phyloP scores from a whole-genome alignment of 2,113 vertebrate species.

The Hymenochirus boettgeri region DNA sequence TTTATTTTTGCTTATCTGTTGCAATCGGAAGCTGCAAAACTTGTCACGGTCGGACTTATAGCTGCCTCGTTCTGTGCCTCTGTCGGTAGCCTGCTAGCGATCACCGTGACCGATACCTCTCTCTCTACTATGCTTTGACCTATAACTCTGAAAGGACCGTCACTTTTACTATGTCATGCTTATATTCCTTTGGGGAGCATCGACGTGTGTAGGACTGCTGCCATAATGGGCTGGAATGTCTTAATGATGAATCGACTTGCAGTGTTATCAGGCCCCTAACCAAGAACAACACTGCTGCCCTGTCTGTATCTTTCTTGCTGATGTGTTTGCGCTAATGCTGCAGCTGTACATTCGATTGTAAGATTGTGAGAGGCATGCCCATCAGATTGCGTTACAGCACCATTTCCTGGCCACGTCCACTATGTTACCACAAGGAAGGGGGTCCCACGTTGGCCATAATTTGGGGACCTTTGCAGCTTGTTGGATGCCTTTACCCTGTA shows the following conservation, averaged over 20 bases:
- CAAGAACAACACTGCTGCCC: slow-evolving; percentile 90
- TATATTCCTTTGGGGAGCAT: slow-evolving; percentile 88
- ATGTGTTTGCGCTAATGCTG: slow-evolving; percentile 97
- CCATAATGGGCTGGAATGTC: slow-evolving; percentile 93
- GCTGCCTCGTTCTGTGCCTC: slow-evolving; percentile 97
- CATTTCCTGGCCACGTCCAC: slow-evolving; percentile 97
- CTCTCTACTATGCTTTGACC: slow-evolving; percentile 93
- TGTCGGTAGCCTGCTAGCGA: slow-evolving; percentile 93
- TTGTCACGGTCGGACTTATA: slow-evolving; percentile 89
- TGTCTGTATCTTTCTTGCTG: slow-evolving; percentile 90
- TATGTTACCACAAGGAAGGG: slow-evolving; percentile 94
- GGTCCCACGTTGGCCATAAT: slow-evolving; percentile 94
- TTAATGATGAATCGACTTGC: slow-evolving; percentile 86
- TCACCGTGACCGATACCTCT: slow-evolving; percentile 97
- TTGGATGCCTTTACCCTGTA: slow-evolving; percentile 98
- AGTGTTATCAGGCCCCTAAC: slow-evolving; percentile 95
- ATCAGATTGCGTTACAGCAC: slow-evolving; percentile 96
- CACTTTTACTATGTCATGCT: slow-evolving; percentile 96
- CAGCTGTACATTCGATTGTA: slow-evolving; percentile 97
- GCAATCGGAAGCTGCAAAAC: slow-evolving; percentile 87
- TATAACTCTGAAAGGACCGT: slow-evolving; percentile 95
- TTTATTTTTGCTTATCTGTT: slow-evolving; percentile 94
- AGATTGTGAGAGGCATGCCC: slow-evolving; percentile 94
- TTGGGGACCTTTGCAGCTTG: slow-evolving; percentile 96
- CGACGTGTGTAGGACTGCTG: slow-evolving; percentile 86